A percentile compares a stretch with the other conserved stretches of the same genome.
These are phyloP conservation scores for Alsophila aescularia DNA, from an alignment of 2,888 invertebrate genomes.

Conservation along the genomic window DNA sequence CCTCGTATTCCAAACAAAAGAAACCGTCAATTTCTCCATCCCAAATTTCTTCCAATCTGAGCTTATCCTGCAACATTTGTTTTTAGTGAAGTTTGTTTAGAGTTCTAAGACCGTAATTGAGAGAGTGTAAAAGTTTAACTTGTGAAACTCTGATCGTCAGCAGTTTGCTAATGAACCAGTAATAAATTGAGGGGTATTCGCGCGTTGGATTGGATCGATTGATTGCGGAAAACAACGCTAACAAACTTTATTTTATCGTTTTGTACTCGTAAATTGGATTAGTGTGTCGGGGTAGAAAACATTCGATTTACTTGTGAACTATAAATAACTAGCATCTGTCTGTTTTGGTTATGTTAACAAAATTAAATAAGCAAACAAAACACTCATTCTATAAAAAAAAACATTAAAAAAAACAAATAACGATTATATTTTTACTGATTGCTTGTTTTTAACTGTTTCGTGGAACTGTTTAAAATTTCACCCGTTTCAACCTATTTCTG, in stretches of 20 bases:
- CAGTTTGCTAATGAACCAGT: constrained; percentile 35
- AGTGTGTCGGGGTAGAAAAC: background rate
- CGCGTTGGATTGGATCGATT: constrained; percentile 33
- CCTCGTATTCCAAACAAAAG: constrained; percentile 6
- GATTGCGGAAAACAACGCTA: constrained; percentile 27
- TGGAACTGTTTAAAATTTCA: no score
- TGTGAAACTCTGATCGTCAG: constrained; percentile 16
- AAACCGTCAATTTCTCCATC: constrained; percentile 11
- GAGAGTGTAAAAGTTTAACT: constrained; percentile 2
- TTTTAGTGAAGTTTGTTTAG: constrained; percentile 18
- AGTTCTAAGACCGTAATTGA: constrained; percentile 10
- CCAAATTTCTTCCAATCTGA: constrained; percentile 20
- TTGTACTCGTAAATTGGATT: constrained; percentile 3
- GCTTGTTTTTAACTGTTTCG: no score
- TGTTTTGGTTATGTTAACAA: no score
- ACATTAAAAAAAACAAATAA: no score
- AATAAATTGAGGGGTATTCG: constrained; percentile 12
- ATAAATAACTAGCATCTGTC: no score
- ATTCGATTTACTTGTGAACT: background rate
- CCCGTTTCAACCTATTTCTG: no score
- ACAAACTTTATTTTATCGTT: constrained; percentile 9
- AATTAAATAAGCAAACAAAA: no score
- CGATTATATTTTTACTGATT: no score
- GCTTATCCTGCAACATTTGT: constrained; percentile 22
- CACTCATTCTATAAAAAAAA: no score